These are phyloP conservation scores for Caradrina kadenii DNA, from an alignment of 2,888 invertebrate genomes.

Conservation along the genomic window DNA sequence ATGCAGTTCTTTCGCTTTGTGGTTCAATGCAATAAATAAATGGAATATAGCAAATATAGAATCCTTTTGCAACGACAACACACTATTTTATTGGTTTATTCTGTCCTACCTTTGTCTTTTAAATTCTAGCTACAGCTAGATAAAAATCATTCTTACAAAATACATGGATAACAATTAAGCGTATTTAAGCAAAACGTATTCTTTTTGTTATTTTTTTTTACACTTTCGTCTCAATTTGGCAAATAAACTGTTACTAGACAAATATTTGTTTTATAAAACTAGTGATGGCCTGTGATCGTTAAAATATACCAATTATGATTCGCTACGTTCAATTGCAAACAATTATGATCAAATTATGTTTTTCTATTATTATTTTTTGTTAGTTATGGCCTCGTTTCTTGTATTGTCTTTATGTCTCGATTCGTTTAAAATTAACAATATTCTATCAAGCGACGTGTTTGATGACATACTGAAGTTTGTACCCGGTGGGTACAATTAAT, in stretches of 20 bases:
- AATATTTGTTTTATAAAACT: slow-evolving; percentile 39
- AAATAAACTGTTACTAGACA: slow-evolving; percentile 21
- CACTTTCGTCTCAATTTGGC: slow-evolving; percentile 41
- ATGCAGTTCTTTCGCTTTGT: too few species aligned
- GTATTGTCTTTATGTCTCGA: slow-evolving; percentile 12
- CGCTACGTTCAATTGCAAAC: slow-evolving; percentile 44
- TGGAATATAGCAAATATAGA: too few species aligned
- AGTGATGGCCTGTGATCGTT: slow-evolving; percentile 33
- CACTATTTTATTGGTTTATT: too few species aligned
- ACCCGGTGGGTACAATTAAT: background rate
- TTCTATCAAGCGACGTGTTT: slow-evolving; percentile 1
- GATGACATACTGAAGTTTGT: slow-evolving; percentile 3
- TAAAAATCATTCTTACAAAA: background rate
- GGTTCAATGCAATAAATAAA: too few species aligned
- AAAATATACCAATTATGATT: slow-evolving; percentile 56
- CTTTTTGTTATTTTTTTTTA: slow-evolving; percentile 13
- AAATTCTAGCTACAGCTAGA: too few species aligned
- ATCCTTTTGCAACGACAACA: too few species aligned
- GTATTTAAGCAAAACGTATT: slow-evolving; percentile 14
- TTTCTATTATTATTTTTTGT: slow-evolving; percentile 39
- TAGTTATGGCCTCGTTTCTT: slow-evolving; percentile 25
- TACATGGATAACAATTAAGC: slow-evolving; percentile 14
- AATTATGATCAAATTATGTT: slow-evolving; percentile 49
- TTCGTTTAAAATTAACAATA: slow-evolving; percentile 21
- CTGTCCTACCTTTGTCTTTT: too few species aligned